Conservation (phyloP, 2,113 vertebrate species). For the Sorex araneus region DNA sequence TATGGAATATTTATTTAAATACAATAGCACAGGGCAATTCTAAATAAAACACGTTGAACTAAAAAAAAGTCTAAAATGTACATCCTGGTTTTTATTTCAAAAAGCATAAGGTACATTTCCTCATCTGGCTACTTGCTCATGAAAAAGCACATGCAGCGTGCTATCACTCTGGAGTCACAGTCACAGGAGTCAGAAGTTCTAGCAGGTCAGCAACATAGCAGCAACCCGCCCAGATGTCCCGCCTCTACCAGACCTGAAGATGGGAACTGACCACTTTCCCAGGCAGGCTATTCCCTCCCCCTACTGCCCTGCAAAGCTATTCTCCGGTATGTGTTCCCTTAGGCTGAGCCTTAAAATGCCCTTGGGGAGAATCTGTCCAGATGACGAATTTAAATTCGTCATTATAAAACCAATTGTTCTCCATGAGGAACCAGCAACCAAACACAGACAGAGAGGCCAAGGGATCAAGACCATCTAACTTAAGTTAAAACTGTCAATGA, state of each 20-base stretch:
- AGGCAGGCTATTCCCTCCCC: neutral
- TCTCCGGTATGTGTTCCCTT: neutral
- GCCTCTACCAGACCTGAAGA: neutral
- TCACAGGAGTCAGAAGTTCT: neutral
- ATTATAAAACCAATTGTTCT: neutral
- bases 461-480: neutral
- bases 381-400: conserved; percentile 35
- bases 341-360: neutral
- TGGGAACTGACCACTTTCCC: neutral
- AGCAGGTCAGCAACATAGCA: neutral
- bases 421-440: neutral
- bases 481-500: neutral
- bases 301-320: neutral
- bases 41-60: conserved; percentile 61
- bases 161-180: neutral
- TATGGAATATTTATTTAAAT: conserved; percentile 47
- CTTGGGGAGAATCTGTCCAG: conserved; percentile 15
- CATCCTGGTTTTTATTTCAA: conserved; percentile 69
- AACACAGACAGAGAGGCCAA: neutral
- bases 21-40: conserved; percentile 59
- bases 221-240: neutral
- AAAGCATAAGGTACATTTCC: conserved; percentile 44
- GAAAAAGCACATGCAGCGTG: neutral
- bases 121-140: conserved; percentile 19
- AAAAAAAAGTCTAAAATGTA: neutral